A percentile compares a stretch with the other conserved stretches of the same genome.
Conservation (phyloP, 2,797 vertebrate species). For the Heliangelus exortis region DNA sequence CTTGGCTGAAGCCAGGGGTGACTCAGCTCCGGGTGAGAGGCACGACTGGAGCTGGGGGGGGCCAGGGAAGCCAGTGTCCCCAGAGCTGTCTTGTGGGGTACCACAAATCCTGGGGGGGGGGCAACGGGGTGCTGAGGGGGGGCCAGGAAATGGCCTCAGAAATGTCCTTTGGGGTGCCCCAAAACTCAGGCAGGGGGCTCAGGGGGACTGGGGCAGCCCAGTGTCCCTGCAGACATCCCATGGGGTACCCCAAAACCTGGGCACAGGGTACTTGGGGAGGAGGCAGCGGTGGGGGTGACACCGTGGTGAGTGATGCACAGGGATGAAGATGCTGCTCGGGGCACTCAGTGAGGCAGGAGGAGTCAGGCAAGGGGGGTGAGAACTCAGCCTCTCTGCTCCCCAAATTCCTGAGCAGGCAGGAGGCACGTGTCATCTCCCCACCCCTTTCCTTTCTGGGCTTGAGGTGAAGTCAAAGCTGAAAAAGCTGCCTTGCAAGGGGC, state of each 20-base stretch:
- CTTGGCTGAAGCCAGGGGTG: conserved; percentile 10
- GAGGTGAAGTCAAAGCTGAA: neutral
- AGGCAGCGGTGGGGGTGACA: rapidly evolving
- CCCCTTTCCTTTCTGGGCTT: neutral
- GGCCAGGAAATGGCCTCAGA: rapidly evolving
- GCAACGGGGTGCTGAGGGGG: too few relatives aligned
- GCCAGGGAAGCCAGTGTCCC: too few relatives aligned
- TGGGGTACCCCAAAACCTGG: too few relatives aligned
- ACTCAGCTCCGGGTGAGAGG: conserved; percentile 36
- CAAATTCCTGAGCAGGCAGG: neutral
- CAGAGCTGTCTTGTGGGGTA: too few relatives aligned
- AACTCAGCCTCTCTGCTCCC: neutral
- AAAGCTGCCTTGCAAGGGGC: conserved; percentile 6
- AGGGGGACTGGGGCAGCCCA: too few relatives aligned
- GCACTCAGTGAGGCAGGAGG: neutral
- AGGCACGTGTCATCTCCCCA: neutral
- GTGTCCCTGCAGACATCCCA: too few relatives aligned
- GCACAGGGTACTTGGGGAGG: neutral
- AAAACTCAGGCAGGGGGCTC: neutral
- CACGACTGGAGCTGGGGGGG: neutral
- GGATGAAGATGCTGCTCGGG: rapidly evolving
- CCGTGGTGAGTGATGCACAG: rapidly evolving
- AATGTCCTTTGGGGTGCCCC: neutral
- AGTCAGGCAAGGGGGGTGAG: neutral
- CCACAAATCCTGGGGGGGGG: too few relatives aligned